Conservation (phyloP, 2,888 invertebrate species). For the Mimumesa dahlbomi region DNA sequence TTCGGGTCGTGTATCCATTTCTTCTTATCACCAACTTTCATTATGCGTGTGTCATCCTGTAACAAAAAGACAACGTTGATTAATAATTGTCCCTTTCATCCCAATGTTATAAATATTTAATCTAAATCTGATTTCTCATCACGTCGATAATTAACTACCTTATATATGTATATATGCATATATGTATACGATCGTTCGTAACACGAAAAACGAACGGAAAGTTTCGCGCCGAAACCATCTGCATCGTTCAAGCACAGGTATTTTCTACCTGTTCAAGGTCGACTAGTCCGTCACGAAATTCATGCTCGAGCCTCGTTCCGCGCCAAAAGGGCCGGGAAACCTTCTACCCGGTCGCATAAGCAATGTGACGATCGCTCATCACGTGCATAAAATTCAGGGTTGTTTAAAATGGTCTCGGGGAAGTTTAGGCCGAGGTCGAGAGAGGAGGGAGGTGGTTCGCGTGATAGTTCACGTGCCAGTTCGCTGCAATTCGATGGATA, state of each 20-base stretch:
- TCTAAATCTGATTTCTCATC: no score
- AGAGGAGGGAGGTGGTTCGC: constrained; percentile 40
- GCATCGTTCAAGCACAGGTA: background rate
- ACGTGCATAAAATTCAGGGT: constrained; percentile 59
- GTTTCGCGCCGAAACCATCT: background rate
- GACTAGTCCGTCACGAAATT: background rate
- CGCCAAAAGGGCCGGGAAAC: background rate
- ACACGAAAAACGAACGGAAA: background rate
- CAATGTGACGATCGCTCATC: constrained; percentile 43
- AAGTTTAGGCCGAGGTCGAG: constrained; percentile 60
- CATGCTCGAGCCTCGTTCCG: background rate
- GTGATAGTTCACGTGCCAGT: constrained; percentile 64
- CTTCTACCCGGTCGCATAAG: background rate
- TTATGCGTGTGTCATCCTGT: constrained; percentile 81
- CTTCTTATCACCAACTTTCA: constrained; percentile 85
- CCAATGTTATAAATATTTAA: no score
- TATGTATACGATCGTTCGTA: no score
- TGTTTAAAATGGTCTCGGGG: constrained; percentile 43
- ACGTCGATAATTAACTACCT: no score
- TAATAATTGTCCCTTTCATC: no score
- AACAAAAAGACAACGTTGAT: constrained; percentile 60
- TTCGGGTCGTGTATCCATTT: constrained; percentile 90
- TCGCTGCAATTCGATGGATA: constrained; percentile 54
- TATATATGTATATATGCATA: no score
- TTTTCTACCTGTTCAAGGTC: background rate